Evolutionary conservation across 2,797 vertebrate genomes (phyloP).

Genomic region (Gastrophryne carolinensis): DNA sequence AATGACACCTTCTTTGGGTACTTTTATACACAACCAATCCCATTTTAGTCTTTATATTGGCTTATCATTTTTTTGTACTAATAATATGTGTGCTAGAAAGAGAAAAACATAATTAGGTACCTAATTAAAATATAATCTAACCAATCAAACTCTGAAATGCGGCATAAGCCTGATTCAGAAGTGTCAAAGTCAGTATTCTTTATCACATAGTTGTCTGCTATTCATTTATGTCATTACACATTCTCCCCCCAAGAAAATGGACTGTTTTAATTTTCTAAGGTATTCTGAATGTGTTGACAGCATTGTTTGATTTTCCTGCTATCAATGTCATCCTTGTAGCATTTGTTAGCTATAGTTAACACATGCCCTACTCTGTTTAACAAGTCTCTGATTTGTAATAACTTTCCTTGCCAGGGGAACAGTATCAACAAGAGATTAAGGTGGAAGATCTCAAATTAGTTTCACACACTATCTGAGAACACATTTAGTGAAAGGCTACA

Average conservation of each 20-base stretch:
- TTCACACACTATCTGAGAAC: constrained; percentile 49
- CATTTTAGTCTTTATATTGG: no score
- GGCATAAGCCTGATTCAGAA: neutral
- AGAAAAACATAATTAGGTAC: neutral
- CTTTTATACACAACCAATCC: no score
- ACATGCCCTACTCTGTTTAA: constrained; percentile 47
- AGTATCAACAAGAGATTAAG: constrained; percentile 54
- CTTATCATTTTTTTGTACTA: no score
- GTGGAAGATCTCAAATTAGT: constrained; percentile 53
- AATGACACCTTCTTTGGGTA: no score
- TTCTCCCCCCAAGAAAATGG: neutral
- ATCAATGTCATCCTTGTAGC: constrained; percentile 25
- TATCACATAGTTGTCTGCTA: neutral
- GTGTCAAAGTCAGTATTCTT: neutral
- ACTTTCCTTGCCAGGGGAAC: constrained; percentile 50
- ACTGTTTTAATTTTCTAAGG: constrained; percentile 1
- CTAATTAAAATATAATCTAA: neutral
- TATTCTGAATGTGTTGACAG: constrained; percentile 26
- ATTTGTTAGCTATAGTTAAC: constrained; percentile 45
- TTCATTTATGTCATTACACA: neutral
- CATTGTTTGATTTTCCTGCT: constrained; percentile 33
- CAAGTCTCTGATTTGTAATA: constrained; percentile 51
- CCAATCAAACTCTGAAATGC: neutral
- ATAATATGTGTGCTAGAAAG: neutral
- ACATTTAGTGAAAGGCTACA: constrained; percentile 49